Evolutionary conservation across 92 coral and sea anemone species (phyloP), one percentile per base, ranked within the genome.

Genomic region (Paramuricea clavata): DNA sequence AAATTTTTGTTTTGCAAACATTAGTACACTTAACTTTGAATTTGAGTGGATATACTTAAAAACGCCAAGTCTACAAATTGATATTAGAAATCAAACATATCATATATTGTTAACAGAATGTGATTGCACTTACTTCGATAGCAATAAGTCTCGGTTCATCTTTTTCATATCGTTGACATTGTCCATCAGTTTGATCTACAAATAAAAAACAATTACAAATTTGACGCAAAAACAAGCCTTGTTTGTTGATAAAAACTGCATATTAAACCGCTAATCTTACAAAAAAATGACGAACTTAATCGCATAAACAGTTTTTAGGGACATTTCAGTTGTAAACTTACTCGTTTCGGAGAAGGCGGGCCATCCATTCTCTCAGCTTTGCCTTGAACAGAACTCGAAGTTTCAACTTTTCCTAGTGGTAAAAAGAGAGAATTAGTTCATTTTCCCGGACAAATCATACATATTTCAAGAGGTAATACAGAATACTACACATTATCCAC

Each of bases 301-400:
- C 27, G 67, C 35, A 76, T 26, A 50, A 30, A 76, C 0, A 21
- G n/a, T 15, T 47, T 49, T 49, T 15, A 30, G 28, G 0, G 3
- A 16, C 32, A 1, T 44, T 17, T 39, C 2, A 42, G 22, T 31
- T 0, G 5, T 6, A 67, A 6, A 79, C 84, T 79, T 33, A 79
- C 84, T 22, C 84, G 54, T 61, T 79, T 79, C 10, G 84, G 84
- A 9, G 84, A 79, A 12, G 84, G n/a, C 6, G 72, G 57, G 15
- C 84, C 71, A 34, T 79, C 84, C 13, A 54, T 23, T 28, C 22
- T 26, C 60, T 79, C 84, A 10, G 19, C 47, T 67, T 79, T 79
- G 13, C 19, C 68, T 43, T 42, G 57, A 73, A 21, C 12, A 19
- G 21, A 25, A 23, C 39, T 79, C 31, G 34, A 36, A 34, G 16